phyloP scores from a whole-genome alignment of 2,888 invertebrate genomes.

The Agonopterix subpropinquella region DNA sequence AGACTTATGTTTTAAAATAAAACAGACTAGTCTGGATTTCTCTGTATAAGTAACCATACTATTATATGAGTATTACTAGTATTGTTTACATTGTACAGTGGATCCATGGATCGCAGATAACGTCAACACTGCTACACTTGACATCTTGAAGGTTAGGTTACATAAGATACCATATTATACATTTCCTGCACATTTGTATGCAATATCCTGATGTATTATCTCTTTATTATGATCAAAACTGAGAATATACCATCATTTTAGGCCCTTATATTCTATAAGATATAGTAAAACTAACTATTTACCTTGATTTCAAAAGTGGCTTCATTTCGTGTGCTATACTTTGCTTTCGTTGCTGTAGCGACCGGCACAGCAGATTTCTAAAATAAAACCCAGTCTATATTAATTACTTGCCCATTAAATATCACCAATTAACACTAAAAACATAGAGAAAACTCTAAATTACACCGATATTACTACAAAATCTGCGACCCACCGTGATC shows the following conservation, averaged over 20 bases:
- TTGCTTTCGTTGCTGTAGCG: conserved; percentile 53
- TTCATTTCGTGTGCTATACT: conserved; percentile 76
- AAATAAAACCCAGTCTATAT: conserved; percentile 19
- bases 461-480: conserved; percentile 1
- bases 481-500: conserved; percentile 38
- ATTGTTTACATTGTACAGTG: too few relatives aligned
- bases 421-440: conserved; percentile 1
- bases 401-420: conserved; percentile 3
- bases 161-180: conserved; percentile 41
- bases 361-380: conserved; percentile 57
- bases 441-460: not conserved
- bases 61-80: too few relatives aligned
- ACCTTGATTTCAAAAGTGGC: conserved; percentile 78
- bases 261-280: not conserved
- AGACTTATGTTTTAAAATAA: too few relatives aligned
- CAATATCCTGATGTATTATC: too few relatives aligned
- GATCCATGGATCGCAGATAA: not conserved
- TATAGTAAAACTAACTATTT: conserved; percentile 3
- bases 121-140: conserved; percentile 34
- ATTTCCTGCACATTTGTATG: not conserved
- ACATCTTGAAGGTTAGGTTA: conserved; percentile 68
- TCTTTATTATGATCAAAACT: too few relatives aligned
- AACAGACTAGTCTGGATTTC: too few relatives aligned
- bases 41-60: too few relatives aligned
- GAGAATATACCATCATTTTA: not conserved